Conservation (phyloP, 1,140 invertebrate genomes). For the Drosophila bipectinata region DNA sequence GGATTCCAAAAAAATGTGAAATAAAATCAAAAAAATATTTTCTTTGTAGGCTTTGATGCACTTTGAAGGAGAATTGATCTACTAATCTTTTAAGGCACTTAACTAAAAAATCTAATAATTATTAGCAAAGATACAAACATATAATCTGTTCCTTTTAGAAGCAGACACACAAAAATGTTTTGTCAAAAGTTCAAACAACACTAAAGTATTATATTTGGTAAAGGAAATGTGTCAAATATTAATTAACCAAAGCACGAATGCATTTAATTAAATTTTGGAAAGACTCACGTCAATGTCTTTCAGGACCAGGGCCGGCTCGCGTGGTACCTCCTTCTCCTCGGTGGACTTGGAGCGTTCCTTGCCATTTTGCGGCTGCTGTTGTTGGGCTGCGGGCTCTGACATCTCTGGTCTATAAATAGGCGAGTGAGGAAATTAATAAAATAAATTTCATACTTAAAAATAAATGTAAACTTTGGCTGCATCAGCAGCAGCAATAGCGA, state of each 20-base stretch:
- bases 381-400: conserved; percentile 78
- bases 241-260: not conserved
- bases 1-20: too few relatives aligned
- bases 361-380: conserved; percentile 73
- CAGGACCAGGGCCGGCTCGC: conserved; percentile 94
- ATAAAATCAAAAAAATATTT: too few relatives aligned
- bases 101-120: too few relatives aligned
- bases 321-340: conserved; percentile 89
- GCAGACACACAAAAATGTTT: too few relatives aligned
- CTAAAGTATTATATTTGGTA: not conserved
- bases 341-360: conserved; percentile 81
- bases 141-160: too few relatives aligned
- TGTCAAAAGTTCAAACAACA: not conserved
- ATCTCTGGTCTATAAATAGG: conserved; percentile 72
- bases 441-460: conserved; percentile 71
- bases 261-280: not conserved
- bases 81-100: too few relatives aligned
- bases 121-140: too few relatives aligned
- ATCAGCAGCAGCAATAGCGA: conserved; percentile 41
- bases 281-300: conserved; percentile 89
- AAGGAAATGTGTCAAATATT: not conserved
- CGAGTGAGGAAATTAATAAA: conserved; percentile 67
- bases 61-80: too few relatives aligned
- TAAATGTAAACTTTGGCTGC: conserved; percentile 28
- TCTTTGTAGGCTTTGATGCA: too few relatives aligned